Percentiles rank a stretch among this genome's conserved stretches.
These are phyloP conservation scores for Odontomyia ornata DNA, from an alignment of 2,888 invertebrate genomes.

Conservation along the genomic window DNA sequence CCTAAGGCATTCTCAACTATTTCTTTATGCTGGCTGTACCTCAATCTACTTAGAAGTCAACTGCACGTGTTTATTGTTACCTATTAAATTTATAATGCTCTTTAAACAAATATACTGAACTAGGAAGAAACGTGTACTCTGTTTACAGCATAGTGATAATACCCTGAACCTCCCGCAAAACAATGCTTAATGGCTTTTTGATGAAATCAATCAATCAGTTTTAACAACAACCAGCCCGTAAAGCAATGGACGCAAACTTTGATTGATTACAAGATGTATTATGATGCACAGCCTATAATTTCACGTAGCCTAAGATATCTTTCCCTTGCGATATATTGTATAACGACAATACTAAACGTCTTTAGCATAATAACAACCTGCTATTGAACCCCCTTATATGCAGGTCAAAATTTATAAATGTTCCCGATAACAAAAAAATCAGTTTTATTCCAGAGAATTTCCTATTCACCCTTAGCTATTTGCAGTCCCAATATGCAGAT, in stretches of 20 bases:
- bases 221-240: neutral
- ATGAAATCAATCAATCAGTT: neutral
- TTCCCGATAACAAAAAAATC: neutral
- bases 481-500: neutral
- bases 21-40: neutral
- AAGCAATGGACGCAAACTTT: neutral
- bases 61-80: too few relatives aligned
- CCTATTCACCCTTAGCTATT: neutral
- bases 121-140: neutral
- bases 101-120: too few relatives aligned
- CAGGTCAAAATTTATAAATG: neutral
- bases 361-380: neutral
- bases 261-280: neutral
- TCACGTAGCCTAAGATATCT: neutral
- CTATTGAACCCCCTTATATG: neutral
- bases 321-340: neutral
- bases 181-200: neutral
- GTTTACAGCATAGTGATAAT: neutral
- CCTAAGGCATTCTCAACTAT: neutral
- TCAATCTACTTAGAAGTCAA: too few relatives aligned
- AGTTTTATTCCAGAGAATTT: neutral
- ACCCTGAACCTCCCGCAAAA: neutral
- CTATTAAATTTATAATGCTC: too few relatives aligned
- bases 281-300: neutral
- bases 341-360: neutral